Conservation (phyloP, 2,888 invertebrate genomes). For the Rhamphomyia laevipes region DNA sequence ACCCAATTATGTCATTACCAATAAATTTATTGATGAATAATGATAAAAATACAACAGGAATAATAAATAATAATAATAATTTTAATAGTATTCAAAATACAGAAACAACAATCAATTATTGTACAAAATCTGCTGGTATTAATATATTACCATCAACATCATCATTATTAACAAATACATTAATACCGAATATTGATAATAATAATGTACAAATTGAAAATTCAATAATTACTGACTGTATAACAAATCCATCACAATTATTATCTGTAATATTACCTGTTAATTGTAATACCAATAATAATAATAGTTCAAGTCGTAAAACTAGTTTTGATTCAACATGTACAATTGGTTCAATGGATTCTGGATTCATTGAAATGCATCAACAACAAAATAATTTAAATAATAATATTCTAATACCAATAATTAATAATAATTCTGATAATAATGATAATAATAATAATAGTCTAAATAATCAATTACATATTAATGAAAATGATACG, state of each 20-base stretch:
- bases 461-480: neutral
- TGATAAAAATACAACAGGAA: too few relatives aligned
- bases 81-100: too few relatives aligned
- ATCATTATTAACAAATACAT: slow-evolving; percentile 32
- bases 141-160: slow-evolving; percentile 19
- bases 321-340: slow-evolving; percentile 38
- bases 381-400: slow-evolving; percentile 3
- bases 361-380: slow-evolving; percentile 39
- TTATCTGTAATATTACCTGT: too few relatives aligned
- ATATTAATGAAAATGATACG: neutral
- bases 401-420: neutral
- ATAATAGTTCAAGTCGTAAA: slow-evolving; percentile 31
- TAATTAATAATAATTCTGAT: slow-evolving; percentile 1
- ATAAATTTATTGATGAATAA: too few relatives aligned
- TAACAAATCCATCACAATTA: too few relatives aligned
- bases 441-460: slow-evolving; percentile 4
- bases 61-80: too few relatives aligned
- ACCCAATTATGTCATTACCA: too few relatives aligned
- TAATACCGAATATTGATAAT: slow-evolving; percentile 16
- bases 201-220: slow-evolving; percentile 2
- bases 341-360: slow-evolving; percentile 38
- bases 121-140: too few relatives aligned
- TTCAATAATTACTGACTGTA: too few relatives aligned
- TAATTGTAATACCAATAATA: slow-evolving; percentile 2
- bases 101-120: too few relatives aligned